Evolutionary conservation across 2,888 invertebrate genomes (phyloP).

Genomic region (Drosophila demipolita): DNA sequence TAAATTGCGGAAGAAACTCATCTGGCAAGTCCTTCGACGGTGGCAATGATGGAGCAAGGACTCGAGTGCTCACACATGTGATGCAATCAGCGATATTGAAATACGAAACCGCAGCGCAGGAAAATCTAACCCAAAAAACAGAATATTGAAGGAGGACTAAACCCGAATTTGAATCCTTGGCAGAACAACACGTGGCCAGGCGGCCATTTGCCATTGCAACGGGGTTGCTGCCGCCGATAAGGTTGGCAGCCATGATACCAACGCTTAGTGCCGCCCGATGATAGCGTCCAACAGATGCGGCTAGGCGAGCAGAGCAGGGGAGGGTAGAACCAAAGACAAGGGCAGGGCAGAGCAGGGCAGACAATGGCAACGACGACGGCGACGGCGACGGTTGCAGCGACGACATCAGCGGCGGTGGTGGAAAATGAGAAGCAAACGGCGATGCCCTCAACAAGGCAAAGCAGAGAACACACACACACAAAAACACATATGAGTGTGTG

Average conservation of each 20-base stretch:
- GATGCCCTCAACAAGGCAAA: conserved; percentile 52
- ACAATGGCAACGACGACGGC: conserved; percentile 58
- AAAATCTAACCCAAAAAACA: conserved; percentile 2
- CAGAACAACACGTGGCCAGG: conserved; percentile 47
- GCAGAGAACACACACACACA: conserved; percentile 39
- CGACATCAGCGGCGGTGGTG: conserved; percentile 46
- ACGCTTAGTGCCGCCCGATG: conserved; percentile 61
- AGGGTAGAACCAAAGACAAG: background rate
- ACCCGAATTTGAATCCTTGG: conserved; percentile 42
- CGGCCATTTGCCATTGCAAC: conserved; percentile 49
- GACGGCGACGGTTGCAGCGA: conserved; percentile 16
- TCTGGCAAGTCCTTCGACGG: conserved; percentile 9
- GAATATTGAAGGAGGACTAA: conserved; percentile 23
- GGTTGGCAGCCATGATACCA: conserved; percentile 71
- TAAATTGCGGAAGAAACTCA: background rate
- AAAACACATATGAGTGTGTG: conserved; percentile 25
- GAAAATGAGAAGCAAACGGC: conserved; percentile 65
- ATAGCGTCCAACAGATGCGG: conserved; percentile 62
- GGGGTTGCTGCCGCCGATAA: conserved; percentile 58
- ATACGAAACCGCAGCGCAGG: conserved; percentile 61
- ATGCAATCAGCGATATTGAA: conserved; percentile 63
- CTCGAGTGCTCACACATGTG: conserved; percentile 35
- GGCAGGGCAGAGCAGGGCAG: conserved; percentile 33
- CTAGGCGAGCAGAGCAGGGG: background rate
- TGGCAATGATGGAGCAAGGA: conserved; percentile 34